Conservation (phyloP, 2,113 vertebrate genomes). For the Isurus oxyrinchus region DNA sequence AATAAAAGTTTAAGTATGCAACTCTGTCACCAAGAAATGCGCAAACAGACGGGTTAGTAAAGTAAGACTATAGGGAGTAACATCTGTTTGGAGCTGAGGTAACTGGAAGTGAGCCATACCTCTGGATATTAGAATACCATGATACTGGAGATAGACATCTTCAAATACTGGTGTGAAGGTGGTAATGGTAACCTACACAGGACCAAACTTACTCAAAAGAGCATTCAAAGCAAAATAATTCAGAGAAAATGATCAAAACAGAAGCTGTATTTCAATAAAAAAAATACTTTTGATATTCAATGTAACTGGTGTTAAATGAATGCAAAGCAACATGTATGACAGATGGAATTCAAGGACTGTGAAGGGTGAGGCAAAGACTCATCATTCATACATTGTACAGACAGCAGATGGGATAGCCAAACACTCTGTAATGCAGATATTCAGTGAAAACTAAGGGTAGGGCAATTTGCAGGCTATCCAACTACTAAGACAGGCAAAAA, state of each 20-base stretch:
- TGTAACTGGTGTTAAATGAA: not conserved
- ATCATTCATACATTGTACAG: not conserved
- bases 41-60: not conserved
- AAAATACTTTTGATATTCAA: not conserved
- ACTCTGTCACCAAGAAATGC: not conserved
- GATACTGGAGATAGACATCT: not conserved
- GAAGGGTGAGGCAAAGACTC: conserved; percentile 2
- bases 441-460: not conserved
- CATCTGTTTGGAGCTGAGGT: not conserved
- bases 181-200: not conserved
- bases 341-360: not conserved
- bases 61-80: not conserved
- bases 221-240: not conserved
- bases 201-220: not conserved
- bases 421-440: not conserved
- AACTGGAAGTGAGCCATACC: not conserved
- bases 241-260: not conserved
- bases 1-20: not conserved
- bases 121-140: not conserved
- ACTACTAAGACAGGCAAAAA: not conserved
- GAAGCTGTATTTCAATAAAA: not conserved
- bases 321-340: not conserved
- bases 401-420: not conserved
- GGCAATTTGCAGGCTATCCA: not conserved
- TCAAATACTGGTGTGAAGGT: not conserved